Evolutionary conservation across 1,140 invertebrate species (phyloP).

Genomic region (Paraescarpia echinospica): DNA sequence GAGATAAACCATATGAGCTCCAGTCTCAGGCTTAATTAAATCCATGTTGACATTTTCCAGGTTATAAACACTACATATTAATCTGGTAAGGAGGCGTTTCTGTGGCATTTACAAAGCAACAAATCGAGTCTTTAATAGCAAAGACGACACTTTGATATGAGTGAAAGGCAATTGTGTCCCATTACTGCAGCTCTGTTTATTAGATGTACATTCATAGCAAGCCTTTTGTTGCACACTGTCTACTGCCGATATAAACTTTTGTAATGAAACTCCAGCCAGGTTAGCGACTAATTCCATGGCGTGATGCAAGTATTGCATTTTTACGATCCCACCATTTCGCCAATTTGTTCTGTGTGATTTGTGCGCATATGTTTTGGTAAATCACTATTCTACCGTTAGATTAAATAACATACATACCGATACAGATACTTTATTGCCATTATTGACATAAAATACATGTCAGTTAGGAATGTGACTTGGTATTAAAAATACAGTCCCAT

Average conservation of each 20-base stretch:
- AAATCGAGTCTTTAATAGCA: background rate
- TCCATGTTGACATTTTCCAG: background rate
- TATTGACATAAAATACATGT: too few relatives aligned
- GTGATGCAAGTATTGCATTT: too few relatives aligned
- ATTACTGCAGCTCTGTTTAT: background rate
- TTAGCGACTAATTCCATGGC: too few relatives aligned
- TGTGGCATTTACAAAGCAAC: background rate
- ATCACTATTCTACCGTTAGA: too few relatives aligned
- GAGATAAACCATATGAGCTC: background rate
- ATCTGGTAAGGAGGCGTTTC: background rate
- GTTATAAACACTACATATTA: background rate
- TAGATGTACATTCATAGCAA: background rate
- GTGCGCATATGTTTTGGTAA: too few relatives aligned
- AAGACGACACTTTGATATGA: background rate
- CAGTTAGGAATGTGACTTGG: too few relatives aligned
- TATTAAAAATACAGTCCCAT: too few relatives aligned
- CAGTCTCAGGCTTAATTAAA: background rate
- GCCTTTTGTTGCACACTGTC: background rate
- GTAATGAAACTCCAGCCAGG: background rate
- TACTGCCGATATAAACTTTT: background rate
- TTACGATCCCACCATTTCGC: too few relatives aligned
- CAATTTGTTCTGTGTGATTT: too few relatives aligned
- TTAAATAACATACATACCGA: too few relatives aligned
- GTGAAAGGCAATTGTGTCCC: background rate
- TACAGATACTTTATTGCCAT: too few relatives aligned